These are phyloP conservation scores for Eudemis profundana DNA, from an alignment of 2,888 invertebrate genomes.

Conservation along the genomic window DNA sequence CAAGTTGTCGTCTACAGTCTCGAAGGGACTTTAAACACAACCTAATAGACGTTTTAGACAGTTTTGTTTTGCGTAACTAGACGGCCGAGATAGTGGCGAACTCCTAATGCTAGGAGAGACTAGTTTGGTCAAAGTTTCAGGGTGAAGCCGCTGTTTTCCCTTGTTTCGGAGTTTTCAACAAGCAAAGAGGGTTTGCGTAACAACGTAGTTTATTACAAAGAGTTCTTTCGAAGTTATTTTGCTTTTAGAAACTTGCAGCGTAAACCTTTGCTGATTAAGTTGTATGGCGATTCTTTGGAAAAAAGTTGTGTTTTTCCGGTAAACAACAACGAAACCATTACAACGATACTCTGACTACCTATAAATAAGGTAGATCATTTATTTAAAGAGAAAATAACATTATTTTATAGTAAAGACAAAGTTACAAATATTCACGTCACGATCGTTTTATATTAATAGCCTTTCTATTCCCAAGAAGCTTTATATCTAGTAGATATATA, in stretches of 20 bases:
- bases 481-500: no score
- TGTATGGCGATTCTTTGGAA: background rate
- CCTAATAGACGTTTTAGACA: no score
- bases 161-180: conserved; percentile 15
- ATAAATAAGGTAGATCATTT: no score
- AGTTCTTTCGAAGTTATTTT: background rate
- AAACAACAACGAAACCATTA: background rate
- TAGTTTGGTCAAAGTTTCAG: conserved; percentile 10
- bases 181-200: conserved; percentile 17
- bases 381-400: no score
- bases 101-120: background rate
- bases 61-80: conserved; percentile 1
- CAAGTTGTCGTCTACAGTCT: background rate
- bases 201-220: conserved; percentile 21
- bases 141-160: conserved; percentile 7
- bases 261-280: conserved; percentile 13
- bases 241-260: background rate
- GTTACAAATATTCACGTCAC: no score
- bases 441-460: no score
- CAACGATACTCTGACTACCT: no score
- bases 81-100: background rate
- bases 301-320: background rate
- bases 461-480: no score
- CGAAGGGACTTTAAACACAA: background rate
- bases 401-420: no score